Evolutionary conservation across 2,113 vertebrate species (phyloP).

Genomic region (Alethe diademata): DNA sequence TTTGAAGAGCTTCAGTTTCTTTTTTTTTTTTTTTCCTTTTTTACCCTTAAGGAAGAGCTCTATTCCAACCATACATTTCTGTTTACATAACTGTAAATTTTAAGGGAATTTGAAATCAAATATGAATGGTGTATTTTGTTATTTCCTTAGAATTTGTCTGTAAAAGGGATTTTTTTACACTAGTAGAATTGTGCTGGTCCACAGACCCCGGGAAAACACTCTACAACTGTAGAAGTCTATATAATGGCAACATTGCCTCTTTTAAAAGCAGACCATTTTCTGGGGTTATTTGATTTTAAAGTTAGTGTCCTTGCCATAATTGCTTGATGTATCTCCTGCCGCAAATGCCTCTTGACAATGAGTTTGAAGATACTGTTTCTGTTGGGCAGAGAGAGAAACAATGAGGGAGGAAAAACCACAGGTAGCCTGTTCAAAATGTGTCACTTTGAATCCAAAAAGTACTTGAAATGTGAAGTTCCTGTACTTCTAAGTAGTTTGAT

Average conservation of each 20-base stretch:
- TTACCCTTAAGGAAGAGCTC: background rate
- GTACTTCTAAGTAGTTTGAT: background rate
- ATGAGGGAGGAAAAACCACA: background rate
- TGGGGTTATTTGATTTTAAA: background rate
- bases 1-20: background rate
- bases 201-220: background rate
- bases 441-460: background rate
- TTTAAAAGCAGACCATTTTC: background rate
- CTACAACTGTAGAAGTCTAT: background rate
- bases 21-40: background rate
- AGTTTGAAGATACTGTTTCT: constrained; percentile 3
- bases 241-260: background rate
- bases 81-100: background rate
- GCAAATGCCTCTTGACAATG: background rate
- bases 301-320: background rate
- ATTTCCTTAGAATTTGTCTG: constrained; percentile 4
- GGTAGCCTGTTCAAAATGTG: background rate
- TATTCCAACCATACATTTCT: background rate
- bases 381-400: background rate
- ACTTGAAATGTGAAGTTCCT: background rate
- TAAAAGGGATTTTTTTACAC: constrained; percentile 21
- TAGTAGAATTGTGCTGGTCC: background rate
- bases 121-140: background rate
- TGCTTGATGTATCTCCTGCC: background rate
- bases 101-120: constrained; percentile 27